Conservation (phyloP, 2,797 vertebrate genomes). For the Linurgus olivaceus region DNA sequence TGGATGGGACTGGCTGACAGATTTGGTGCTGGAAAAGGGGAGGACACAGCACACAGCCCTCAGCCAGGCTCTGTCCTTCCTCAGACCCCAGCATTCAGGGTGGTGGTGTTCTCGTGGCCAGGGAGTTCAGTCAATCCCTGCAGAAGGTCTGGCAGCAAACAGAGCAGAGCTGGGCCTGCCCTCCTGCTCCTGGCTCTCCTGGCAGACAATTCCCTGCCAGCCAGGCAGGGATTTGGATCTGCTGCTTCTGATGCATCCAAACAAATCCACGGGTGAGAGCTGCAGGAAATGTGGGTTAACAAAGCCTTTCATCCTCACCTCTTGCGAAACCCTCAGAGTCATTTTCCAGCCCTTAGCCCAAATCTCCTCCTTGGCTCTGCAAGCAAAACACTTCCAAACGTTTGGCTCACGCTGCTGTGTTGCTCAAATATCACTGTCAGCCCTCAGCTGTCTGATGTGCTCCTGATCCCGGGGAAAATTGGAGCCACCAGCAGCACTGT, state of each 20-base stretch:
- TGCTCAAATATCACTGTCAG: not conserved
- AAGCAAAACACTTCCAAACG: not conserved
- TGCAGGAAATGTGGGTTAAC: not conserved
- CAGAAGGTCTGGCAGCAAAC: not conserved
- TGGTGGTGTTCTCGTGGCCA: not conserved
- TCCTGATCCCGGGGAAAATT: not conserved
- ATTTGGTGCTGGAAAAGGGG: not conserved
- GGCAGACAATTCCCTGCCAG: not conserved
- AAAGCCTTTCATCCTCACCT: slow-evolving; percentile 34
- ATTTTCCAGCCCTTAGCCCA: not conserved
- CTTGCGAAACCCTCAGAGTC: not conserved
- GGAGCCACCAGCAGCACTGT: not conserved
- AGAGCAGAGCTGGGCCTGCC: not conserved
- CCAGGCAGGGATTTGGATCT: not conserved
- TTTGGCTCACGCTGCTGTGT: not conserved
- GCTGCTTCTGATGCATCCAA: not conserved
- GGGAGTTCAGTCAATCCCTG: not conserved
- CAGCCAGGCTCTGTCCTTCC: not conserved
- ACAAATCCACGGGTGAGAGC: not conserved
- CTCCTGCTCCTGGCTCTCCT: not conserved
- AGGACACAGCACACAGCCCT: not conserved
- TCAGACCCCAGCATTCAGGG: not conserved
- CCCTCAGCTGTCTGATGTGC: not conserved
- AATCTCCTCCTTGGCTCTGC: not conserved
- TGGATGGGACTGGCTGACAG: not conserved